Base-by-base conservation (phyloP, 2,888 invertebrate species). In the Drosophila acutilabella region DNA sequence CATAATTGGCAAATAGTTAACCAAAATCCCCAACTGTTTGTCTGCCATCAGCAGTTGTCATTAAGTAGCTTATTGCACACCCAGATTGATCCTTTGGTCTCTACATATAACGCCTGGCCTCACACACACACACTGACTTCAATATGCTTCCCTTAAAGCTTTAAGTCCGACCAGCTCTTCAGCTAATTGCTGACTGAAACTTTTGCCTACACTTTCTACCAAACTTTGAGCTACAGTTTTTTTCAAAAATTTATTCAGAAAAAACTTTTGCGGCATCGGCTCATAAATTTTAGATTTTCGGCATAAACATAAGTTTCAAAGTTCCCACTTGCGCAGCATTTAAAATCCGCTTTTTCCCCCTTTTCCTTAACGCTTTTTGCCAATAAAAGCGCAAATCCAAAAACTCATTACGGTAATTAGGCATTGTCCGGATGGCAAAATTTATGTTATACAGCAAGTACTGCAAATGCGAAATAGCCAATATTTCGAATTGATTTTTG, bases 331-430 rank as follows among this genome's bases (percentile, higher is more conserved):
- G 59, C 40, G 36, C 57, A 50, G 41, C 48, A 47, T 56, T 74
- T 74, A 69, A 52, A 52, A 13, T 26, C 26, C 36, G 14, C 44
- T 26, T 14, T 40, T 40, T 11, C 33, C 13, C 13, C 16, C 11
- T 16, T 20, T 10, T 13, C 30, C 33, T 14, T 13, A 0, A 30
- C 20, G 18, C 23, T 23, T 36, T 18, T 4, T 47, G 38, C 33
- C 44, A 40, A 36, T 51, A 54, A 38, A 51, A 41, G 53, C 54
- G 4, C 64, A 81, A 84, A 81, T 81, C 74, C 62, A 65, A 74
- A 83, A 88, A 80, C 86, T 83, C 83, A 83, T 83, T 83, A 83
- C 83, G 68, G 69, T 83, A 83, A 83, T 88, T 83, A 83, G 86
- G 66, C 74, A 64, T 73, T 54, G 71, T 64, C 36, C 42, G 36